A percentile compares a stretch with the other conserved stretches of the same genome.
Conservation (phyloP, 1,140 invertebrate genomes). For the Uloborus diversus region DNA sequence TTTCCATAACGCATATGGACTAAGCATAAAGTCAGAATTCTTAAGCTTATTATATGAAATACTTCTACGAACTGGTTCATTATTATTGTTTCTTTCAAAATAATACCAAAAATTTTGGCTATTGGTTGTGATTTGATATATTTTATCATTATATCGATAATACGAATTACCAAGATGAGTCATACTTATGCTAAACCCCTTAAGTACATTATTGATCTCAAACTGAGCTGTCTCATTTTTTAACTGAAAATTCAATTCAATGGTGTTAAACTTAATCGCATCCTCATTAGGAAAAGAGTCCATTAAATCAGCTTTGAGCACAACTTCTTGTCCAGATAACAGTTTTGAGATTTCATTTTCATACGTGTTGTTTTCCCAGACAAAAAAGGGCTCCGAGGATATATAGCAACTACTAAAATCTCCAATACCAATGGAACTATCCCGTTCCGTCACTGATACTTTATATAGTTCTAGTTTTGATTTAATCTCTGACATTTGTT, state of each 20-base stretch:
- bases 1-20: slow-evolving; percentile 2
- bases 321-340: background rate
- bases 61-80: background rate
- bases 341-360: background rate
- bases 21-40: slow-evolving; percentile 4
- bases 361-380: background rate
- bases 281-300: background rate
- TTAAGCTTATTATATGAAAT: background rate
- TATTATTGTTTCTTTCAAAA: background rate
- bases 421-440: background rate
- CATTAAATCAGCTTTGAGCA: background rate
- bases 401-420: background rate
- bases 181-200: background rate
- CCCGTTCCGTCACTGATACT: background rate
- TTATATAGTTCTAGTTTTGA: background rate
- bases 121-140: background rate
- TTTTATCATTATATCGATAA: background rate
- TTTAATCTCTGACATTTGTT: background rate
- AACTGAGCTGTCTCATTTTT: background rate
- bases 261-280: background rate
- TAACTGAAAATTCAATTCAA: background rate
- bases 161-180: slow-evolving; percentile 16
- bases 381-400: background rate
- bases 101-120: slow-evolving; percentile 5
- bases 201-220: background rate